Evolutionary conservation across 2,113 vertebrate species (phyloP).

Genomic region (Triplophysa siluroides): DNA sequence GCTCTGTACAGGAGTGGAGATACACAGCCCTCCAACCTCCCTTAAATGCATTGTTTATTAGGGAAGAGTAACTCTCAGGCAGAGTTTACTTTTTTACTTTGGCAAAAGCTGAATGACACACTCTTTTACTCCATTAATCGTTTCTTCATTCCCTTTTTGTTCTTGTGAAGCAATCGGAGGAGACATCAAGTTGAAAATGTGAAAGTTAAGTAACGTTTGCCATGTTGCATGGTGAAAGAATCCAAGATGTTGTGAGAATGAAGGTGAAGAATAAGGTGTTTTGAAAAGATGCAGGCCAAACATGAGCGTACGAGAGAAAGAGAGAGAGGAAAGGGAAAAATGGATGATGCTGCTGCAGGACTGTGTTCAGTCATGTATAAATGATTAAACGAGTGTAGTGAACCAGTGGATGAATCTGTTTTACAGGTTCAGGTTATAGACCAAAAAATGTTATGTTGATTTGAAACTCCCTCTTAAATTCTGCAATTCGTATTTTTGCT

Average conservation of each 20-base stretch:
- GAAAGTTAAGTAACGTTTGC: conserved; percentile 3
- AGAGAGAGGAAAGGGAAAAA: not conserved
- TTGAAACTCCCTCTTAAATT: too few species aligned
- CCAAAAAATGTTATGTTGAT: too few species aligned
- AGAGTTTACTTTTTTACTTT: not conserved
- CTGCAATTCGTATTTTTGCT: too few species aligned
- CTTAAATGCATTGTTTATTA: conserved; percentile 35
- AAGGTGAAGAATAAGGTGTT: conserved; percentile 12
- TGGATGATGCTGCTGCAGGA: conserved; percentile 10
- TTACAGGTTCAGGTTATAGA: too few species aligned
- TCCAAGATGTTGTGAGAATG: not conserved
- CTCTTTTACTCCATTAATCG: not conserved
- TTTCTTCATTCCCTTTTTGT: not conserved
- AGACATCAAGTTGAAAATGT: not conserved
- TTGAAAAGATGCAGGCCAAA: conserved; percentile 4
- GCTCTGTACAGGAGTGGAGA: conserved; percentile 20
- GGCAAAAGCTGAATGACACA: not conserved
- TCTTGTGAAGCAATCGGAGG: not conserved
- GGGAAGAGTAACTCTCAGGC: not conserved
- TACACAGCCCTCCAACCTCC: conserved; percentile 19
- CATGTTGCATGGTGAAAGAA: not conserved
- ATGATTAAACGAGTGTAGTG: not conserved
- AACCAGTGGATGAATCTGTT: not conserved
- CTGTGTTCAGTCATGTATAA: not conserved
- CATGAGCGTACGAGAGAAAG: not conserved